A percentile compares a stretch with the other conserved stretches of the same genome.
These are phyloP conservation scores for Ardeotis arabs DNA, from an alignment of 2,113 vertebrate species.

Conservation along the genomic window DNA sequence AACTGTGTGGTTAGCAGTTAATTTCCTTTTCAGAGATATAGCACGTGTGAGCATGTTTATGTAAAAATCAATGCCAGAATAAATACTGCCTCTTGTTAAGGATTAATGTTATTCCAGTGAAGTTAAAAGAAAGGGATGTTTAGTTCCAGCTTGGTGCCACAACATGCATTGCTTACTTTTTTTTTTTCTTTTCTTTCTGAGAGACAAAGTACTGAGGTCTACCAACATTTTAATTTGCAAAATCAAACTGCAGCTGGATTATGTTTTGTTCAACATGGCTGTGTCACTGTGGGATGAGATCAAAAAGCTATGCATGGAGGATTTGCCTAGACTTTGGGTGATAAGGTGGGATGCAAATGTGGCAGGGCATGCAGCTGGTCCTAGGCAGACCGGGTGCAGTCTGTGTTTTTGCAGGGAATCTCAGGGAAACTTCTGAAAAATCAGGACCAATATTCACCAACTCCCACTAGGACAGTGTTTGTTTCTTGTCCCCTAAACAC, in stretches of 20 bases:
- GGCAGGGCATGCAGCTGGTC: not conserved
- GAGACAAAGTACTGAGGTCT: not conserved
- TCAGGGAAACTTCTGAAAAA: not conserved
- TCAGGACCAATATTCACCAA: not conserved
- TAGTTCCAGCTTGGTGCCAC: constrained; percentile 16
- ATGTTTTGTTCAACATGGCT: not conserved
- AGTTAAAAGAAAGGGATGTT: constrained; percentile 42
- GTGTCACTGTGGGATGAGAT: not conserved
- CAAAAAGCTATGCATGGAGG: rapidly evolving
- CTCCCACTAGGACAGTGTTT: not conserved
- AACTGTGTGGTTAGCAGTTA: constrained; percentile 7
- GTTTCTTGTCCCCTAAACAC: not conserved
- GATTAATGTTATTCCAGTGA: constrained; percentile 38
- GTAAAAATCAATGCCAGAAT: constrained; percentile 43
- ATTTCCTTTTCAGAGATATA: constrained; percentile 16
- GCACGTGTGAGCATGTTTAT: not conserved
- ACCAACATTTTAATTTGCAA: not conserved
- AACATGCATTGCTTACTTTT: not conserved
- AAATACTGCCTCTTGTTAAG: constrained; percentile 42
- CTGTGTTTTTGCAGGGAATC: rapidly evolving
- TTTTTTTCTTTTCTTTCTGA: not conserved
- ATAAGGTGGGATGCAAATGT: not conserved
- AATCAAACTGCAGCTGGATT: not conserved
- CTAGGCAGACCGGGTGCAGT: not conserved
- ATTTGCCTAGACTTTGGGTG: not conserved